Conservation (phyloP, 1,140 invertebrate species). For the Lepidurus apus region DNA sequence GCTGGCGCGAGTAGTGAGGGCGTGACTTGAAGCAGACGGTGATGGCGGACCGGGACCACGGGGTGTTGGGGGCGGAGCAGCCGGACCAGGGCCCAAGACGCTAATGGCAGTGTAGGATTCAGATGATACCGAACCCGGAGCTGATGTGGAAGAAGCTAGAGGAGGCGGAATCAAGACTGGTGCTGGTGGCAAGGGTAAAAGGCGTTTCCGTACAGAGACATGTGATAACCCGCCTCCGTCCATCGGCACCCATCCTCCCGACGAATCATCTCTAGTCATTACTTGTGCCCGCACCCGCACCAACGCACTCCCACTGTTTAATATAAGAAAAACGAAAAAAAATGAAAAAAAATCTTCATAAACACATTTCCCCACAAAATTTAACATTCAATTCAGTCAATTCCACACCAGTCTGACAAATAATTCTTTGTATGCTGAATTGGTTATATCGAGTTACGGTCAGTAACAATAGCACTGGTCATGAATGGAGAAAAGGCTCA, state of each 20-base stretch:
- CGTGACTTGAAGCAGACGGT: neutral
- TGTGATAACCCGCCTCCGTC: constrained; percentile 88
- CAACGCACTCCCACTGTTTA: constrained; percentile 78
- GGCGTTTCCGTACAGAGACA: constrained; percentile 74
- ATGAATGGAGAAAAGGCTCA: neutral
- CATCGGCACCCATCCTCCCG: constrained; percentile 90
- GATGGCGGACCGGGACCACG: constrained; percentile 2
- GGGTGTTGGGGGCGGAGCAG: constrained; percentile 37
- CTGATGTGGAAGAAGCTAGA: constrained; percentile 23
- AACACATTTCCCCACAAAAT: neutral
- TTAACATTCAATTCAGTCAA: no score
- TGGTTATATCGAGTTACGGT: no score
- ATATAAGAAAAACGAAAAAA: constrained; percentile 31
- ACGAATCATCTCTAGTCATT: constrained; percentile 95
- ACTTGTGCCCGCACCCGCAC: constrained; percentile 95
- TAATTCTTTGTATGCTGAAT: neutral
- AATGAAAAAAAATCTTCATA: constrained; percentile 22
- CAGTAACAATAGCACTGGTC: no score
- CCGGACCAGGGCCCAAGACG: constrained; percentile 38
- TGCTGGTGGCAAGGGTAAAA: constrained; percentile 41
- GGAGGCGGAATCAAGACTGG: constrained; percentile 17
- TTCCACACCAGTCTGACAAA: no score
- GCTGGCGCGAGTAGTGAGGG: constrained; percentile 30
- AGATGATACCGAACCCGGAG: constrained; percentile 24
- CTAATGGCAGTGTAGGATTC: constrained; percentile 26